phyloP scores from a whole-genome alignment of 2,888 invertebrate genomes.

The Polydesmus complanatus region DNA sequence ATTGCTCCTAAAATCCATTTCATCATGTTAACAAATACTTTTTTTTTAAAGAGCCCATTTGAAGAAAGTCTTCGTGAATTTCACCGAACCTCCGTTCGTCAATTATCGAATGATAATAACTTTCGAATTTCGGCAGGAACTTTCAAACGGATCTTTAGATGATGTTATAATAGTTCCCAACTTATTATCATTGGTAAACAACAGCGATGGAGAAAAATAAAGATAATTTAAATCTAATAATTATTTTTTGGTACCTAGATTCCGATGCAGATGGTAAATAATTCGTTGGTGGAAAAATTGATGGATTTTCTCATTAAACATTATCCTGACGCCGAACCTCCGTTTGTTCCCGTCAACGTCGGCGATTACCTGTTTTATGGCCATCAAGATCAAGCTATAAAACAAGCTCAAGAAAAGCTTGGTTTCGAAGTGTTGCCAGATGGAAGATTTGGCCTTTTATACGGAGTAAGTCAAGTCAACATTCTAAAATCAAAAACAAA shows the following conservation, averaged over 20 bases:
- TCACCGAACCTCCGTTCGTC: not conserved
- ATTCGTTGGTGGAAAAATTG: too few species aligned
- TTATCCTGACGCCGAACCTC: not conserved
- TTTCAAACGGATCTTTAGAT: not conserved
- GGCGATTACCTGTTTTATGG: not conserved
- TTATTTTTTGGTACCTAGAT: too few species aligned
- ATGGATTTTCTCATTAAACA: not conserved
- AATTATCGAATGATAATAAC: not conserved
- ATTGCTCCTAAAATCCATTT: too few species aligned
- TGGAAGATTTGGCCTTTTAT: not conserved
- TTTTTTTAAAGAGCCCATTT: not conserved
- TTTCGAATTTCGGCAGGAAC: not conserved
- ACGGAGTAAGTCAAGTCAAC: not conserved
- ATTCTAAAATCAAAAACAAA: not conserved
- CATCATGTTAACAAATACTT: too few species aligned
- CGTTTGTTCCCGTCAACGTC: not conserved
- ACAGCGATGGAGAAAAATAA: too few species aligned
- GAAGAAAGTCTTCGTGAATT: not conserved
- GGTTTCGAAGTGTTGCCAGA: not conserved
- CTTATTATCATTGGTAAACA: not conserved
- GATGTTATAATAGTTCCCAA: not conserved
- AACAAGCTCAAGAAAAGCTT: not conserved
- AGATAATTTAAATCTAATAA: too few species aligned
- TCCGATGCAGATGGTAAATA: too few species aligned
- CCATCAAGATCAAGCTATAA: not conserved